Conservation (phyloP, 2,888 invertebrate genomes). For the Spisula subtruncata region DNA sequence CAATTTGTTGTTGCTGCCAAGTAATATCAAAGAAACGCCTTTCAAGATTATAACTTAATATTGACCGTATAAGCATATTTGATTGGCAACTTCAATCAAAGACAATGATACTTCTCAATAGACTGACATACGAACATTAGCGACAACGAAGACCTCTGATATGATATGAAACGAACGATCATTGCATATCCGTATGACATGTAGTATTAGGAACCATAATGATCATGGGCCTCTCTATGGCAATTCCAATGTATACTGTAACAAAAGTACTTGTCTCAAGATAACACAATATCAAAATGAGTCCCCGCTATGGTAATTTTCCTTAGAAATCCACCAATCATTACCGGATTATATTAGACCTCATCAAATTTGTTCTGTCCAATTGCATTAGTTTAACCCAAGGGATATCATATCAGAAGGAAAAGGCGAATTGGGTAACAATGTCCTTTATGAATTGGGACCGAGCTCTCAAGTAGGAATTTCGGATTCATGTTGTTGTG, state of each 20-base stretch:
- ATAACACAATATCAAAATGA: too few relatives aligned
- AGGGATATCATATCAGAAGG: neutral
- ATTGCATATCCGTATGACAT: too few relatives aligned
- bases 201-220: too few relatives aligned
- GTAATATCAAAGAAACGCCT: neutral
- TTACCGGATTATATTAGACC: neutral
- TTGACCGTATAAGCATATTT: neutral
- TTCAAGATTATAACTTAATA: neutral
- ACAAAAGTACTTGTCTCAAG: too few relatives aligned
- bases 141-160: too few relatives aligned
- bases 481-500: too few relatives aligned
- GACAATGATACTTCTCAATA: neutral
- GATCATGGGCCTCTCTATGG: too few relatives aligned
- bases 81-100: neutral
- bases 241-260: too few relatives aligned
- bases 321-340: neutral
- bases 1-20: neutral
- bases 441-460: neutral
- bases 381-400: slow-evolving; percentile 5
- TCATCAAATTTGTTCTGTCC: neutral
- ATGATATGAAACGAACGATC: too few relatives aligned
- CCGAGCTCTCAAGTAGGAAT: neutral
- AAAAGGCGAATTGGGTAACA: neutral
- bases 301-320: too few relatives aligned
- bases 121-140: too few relatives aligned